phyloP scores from a whole-genome alignment of 2,888 invertebrate genomes.

The Dicranocentrus wangi region DNA sequence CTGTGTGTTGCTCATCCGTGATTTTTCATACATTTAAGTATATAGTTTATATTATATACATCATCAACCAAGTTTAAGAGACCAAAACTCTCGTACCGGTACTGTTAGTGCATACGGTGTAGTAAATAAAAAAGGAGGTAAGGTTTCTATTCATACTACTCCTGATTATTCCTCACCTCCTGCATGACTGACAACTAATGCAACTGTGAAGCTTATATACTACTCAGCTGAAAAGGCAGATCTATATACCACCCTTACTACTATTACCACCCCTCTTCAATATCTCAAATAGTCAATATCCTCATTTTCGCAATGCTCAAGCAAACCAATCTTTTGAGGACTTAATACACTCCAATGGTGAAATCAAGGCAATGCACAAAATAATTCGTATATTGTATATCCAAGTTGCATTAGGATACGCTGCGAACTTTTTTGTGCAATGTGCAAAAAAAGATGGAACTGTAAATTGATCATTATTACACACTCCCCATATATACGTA shows the following conservation, averaged over 20 bases:
- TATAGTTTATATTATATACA: neutral
- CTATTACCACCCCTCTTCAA: too few relatives aligned
- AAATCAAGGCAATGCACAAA: too few relatives aligned
- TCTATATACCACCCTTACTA: too few relatives aligned
- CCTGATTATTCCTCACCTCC: neutral
- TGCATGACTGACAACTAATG: conserved; percentile 16
- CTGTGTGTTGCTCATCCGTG: too few relatives aligned
- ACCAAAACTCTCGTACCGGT: conserved; percentile 23
- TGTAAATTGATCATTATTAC: conserved; percentile 11
- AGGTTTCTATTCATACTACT: neutral
- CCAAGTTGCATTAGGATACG: neutral
- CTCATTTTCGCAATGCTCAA: too few relatives aligned
- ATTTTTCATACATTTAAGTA: too few relatives aligned
- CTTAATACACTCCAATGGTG: too few relatives aligned
- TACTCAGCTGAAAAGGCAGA: neutral
- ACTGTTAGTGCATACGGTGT: conserved; percentile 1
- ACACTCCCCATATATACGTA: too few relatives aligned
- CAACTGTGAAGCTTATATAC: neutral
- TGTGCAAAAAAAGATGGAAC: neutral
- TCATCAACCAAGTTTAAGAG: neutral
- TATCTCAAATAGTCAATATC: too few relatives aligned
- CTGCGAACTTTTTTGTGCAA: too few relatives aligned
- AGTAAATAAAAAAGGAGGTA: neutral
- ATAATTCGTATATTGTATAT: too few relatives aligned
- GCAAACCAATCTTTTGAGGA: too few relatives aligned